These are phyloP conservation scores for Dioctria linearis DNA, from an alignment of 2,888 invertebrate genomes.

Conservation along the genomic window DNA sequence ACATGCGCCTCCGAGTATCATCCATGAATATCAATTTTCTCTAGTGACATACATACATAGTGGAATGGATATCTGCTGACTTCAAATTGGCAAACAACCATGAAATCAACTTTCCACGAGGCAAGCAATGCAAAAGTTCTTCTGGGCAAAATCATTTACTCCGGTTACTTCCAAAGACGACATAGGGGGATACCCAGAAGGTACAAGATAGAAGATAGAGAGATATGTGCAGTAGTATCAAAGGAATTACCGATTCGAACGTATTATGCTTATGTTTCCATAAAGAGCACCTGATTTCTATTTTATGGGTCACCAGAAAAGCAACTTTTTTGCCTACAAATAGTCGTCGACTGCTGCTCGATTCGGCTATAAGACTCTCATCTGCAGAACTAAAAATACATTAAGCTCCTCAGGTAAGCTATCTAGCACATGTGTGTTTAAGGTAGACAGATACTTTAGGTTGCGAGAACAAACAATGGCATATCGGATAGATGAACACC, in stretches of 20 bases:
- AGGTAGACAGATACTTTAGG: not conserved
- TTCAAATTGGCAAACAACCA: constrained; percentile 53
- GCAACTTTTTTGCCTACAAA: constrained; percentile 23
- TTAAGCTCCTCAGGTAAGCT: constrained; percentile 22
- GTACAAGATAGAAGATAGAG: not conserved
- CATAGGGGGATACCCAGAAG: not conserved
- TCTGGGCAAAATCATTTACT: not conserved
- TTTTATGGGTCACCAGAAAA: constrained; percentile 34
- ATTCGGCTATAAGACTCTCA: not conserved
- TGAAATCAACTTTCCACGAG: constrained; percentile 34
- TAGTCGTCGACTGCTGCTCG: not conserved
- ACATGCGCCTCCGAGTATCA: constrained; percentile 39
- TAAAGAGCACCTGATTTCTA: constrained; percentile 52
- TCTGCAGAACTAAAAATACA: constrained; percentile 34
- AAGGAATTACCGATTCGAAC: constrained; percentile 30
- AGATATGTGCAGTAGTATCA: constrained; percentile 3
- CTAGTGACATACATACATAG: constrained; percentile 7
- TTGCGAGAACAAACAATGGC: constrained; percentile 25
- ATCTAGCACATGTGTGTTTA: not conserved
- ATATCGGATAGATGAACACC: not conserved
- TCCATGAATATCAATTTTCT: constrained; percentile 49
- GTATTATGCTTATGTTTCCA: constrained; percentile 46
- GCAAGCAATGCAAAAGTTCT: constrained; percentile 24
- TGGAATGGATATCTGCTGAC: constrained; percentile 43
- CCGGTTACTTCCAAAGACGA: not conserved